phyloP scores from a whole-genome alignment of 2,113 vertebrate genomes.

The Lontra canadensis region DNA sequence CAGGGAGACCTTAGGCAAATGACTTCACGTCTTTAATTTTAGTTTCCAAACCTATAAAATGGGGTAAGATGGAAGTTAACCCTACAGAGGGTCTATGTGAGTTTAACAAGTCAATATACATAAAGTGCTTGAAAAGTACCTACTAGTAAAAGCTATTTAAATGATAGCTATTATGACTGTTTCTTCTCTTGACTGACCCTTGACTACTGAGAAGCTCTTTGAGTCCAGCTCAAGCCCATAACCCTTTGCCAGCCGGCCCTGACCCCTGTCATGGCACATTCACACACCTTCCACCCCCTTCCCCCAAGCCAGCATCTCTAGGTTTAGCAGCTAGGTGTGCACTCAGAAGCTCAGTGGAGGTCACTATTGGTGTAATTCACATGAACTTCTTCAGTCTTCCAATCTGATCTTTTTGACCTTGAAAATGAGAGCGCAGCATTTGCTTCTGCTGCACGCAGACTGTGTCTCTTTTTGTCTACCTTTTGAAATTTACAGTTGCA shows the following conservation, averaged over 20 bases:
- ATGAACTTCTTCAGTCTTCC: background rate
- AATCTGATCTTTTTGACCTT: slow-evolving; percentile 50
- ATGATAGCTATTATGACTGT: background rate
- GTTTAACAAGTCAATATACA: background rate
- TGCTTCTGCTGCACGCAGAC: background rate
- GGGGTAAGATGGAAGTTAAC: background rate
- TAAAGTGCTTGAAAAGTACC: background rate
- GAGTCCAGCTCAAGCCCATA: background rate
- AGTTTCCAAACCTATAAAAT: background rate
- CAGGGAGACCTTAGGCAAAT: background rate
- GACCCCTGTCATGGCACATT: background rate
- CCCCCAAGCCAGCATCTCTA: background rate
- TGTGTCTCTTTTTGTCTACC: slow-evolving; percentile 41
- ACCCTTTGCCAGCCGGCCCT: background rate
- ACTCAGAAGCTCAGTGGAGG: background rate
- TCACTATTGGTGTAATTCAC: background rate
- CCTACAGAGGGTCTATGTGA: background rate
- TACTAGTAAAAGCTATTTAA: background rate
- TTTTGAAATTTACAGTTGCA: slow-evolving; percentile 70
- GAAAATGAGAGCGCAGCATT: background rate
- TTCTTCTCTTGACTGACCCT: background rate
- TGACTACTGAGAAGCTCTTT: background rate
- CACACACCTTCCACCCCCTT: fast-evolving
- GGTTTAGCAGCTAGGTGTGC: background rate
- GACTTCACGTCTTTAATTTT: background rate